phyloP scores from a whole-genome alignment of 1,140 invertebrate species.

The Anagrus nilaparvatae region DNA sequence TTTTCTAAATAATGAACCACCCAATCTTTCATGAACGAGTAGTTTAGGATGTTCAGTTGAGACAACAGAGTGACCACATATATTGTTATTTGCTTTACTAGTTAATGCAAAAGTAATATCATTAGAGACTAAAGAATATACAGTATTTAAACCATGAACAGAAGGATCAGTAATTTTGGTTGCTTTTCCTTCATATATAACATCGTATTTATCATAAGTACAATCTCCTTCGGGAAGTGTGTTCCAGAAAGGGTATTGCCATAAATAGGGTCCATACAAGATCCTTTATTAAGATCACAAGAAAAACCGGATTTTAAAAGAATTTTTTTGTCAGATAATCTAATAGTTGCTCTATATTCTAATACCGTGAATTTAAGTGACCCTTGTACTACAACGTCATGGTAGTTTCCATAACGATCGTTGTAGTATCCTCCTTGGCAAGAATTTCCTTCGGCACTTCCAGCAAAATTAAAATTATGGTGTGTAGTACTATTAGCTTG shows the following conservation, averaged over 20 bases:
- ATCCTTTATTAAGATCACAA: background rate
- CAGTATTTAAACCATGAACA: background rate
- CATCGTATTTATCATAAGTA: constrained; percentile 8
- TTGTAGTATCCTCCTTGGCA: background rate
- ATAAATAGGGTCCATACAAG: constrained; percentile 10
- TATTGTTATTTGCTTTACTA: background rate
- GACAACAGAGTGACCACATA: constrained; percentile 11
- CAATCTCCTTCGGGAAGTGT: constrained; percentile 7
- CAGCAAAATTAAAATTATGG: no score
- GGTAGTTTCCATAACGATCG: background rate
- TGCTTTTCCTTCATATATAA: constrained; percentile 7
- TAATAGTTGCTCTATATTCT: constrained; percentile 3
- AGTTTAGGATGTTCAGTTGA: constrained; percentile 22
- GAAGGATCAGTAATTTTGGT: background rate
- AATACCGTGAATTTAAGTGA: background rate
- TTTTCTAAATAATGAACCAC: background rate
- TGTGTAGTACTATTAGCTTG: no score
- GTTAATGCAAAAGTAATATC: constrained; percentile 14
- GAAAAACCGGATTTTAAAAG: constrained; percentile 6
- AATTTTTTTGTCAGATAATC: constrained; percentile 8
- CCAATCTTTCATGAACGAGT: constrained; percentile 12
- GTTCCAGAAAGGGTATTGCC: constrained; percentile 16
- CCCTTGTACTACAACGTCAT: background rate
- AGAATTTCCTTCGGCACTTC: no score
- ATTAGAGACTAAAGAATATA: background rate